These are phyloP conservation scores for Shargacucullia verbasci DNA, from an alignment of 2,888 invertebrate species.

Conservation along the genomic window DNA sequence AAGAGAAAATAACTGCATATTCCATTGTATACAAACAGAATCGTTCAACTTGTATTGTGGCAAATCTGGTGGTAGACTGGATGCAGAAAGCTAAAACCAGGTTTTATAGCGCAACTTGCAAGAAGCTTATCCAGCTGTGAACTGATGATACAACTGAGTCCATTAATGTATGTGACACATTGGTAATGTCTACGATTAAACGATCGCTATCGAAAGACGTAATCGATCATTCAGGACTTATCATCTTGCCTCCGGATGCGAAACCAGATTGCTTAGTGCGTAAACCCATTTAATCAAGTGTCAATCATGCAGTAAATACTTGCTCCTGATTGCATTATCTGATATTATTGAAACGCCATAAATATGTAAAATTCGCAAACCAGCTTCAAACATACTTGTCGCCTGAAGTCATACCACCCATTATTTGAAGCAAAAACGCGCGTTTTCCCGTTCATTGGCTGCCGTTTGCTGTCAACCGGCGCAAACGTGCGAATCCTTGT, in stretches of 20 bases:
- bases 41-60: no score
- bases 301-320: conserved; percentile 9
- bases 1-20: no score
- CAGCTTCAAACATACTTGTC: neutral
- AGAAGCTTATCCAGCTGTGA: no score
- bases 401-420: conserved; percentile 1
- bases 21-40: no score
- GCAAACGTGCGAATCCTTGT: no score
- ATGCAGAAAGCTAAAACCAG: no score
- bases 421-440: no score
- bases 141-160: no score
- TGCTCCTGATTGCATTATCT: conserved; percentile 4
- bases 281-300: conserved; percentile 9
- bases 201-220: conserved; percentile 15
- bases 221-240: conserved; percentile 21
- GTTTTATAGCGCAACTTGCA: no score
- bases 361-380: neutral
- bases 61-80: no score
- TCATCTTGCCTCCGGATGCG: conserved; percentile 1
- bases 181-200: conserved; percentile 1
- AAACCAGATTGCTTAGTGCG: neutral
- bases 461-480: no score
- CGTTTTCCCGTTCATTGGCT: no score
- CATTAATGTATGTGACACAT: neutral
- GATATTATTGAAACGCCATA: conserved; percentile 4